These are phyloP conservation scores for Panthera tigris DNA, from an alignment of 2,113 vertebrate genomes.

Conservation along the genomic window DNA sequence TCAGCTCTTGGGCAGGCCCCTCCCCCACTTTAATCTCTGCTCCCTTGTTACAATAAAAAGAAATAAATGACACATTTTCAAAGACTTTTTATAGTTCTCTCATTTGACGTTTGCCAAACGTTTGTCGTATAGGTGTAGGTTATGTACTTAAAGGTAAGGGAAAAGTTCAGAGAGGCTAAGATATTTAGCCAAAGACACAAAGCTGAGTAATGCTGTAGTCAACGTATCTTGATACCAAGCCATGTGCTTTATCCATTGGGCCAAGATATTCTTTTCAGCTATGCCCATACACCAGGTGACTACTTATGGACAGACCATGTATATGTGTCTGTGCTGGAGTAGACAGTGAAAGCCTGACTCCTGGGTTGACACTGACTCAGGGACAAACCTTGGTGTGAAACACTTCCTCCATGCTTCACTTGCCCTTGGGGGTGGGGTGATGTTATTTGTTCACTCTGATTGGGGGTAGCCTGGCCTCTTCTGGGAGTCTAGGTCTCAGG, in stretches of 20 bases:
- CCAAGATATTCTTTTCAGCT: not conserved
- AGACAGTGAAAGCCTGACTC: not conserved
- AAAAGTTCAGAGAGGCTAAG: conserved; percentile 21
- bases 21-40: not conserved
- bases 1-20: not conserved
- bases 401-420: not conserved
- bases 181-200: not conserved
- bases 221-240: not conserved
- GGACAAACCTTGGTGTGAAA: not conserved
- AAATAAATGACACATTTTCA: not conserved
- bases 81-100: conserved; percentile 2
- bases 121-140: not conserved
- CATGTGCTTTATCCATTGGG: not conserved
- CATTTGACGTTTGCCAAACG: not conserved
- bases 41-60: not conserved
- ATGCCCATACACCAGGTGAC: not conserved
- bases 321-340: not conserved
- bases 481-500: not conserved
- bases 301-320: not conserved
- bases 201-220: not conserved
- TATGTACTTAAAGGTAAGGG: not conserved
- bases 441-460: not conserved
- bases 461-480: not conserved
- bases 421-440: not conserved
- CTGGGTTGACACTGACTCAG: not conserved